Evolutionary conservation across 1,140 invertebrate genomes (phyloP).

Genomic region (Calephelis virginiensis): DNA sequence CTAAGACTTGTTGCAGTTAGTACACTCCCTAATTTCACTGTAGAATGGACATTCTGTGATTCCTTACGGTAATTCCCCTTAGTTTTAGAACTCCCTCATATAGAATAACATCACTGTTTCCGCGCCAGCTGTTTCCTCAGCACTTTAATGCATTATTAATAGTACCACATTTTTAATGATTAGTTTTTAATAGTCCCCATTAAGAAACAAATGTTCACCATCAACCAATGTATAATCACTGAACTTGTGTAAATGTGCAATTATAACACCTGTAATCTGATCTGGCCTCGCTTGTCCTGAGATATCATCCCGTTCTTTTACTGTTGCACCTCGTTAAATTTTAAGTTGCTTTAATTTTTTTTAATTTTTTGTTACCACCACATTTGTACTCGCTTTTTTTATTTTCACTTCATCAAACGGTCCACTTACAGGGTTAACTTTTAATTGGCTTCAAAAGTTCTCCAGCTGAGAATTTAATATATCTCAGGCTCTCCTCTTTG

Average conservation of each 20-base stretch:
- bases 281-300: slow-evolving; percentile 75
- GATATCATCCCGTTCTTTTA: slow-evolving; percentile 73
- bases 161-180: too few relatives aligned
- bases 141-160: too few relatives aligned
- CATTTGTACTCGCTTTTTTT: slow-evolving; percentile 73
- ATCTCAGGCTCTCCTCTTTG: slow-evolving; percentile 93
- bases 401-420: slow-evolving; percentile 77
- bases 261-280: slow-evolving; percentile 71
- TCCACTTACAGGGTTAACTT: slow-evolving; percentile 78
- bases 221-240: slow-evolving; percentile 55
- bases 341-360: slow-evolving; percentile 73
- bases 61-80: too few relatives aligned
- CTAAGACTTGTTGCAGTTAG: too few relatives aligned
- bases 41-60: too few relatives aligned
- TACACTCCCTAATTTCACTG: too few relatives aligned
- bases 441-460: slow-evolving; percentile 77
- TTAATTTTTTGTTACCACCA: slow-evolving; percentile 68
- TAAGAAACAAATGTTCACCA: slow-evolving; percentile 22
- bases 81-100: too few relatives aligned
- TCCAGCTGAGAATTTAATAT: slow-evolving; percentile 76
- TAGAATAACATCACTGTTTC: too few relatives aligned
- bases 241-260: slow-evolving; percentile 73
- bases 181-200: neutral
- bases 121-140: too few relatives aligned
- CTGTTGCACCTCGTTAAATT: slow-evolving; percentile 76